Base-by-base conservation (phyloP, 2,888 invertebrate genomes). In the Platycheirus albimanus region DNA sequence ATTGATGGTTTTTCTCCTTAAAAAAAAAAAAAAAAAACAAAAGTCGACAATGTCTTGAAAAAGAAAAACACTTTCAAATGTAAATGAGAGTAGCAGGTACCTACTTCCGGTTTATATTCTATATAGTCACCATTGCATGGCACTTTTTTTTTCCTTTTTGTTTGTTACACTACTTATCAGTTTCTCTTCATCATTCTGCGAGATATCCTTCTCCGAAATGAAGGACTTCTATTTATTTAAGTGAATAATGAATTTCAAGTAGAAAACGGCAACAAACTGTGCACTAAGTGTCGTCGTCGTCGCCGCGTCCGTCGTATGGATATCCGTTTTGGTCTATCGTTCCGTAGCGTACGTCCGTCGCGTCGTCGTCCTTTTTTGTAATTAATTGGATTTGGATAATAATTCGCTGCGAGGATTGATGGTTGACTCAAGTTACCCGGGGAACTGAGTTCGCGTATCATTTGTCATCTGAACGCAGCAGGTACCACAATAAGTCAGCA, bases 311-410 rank as follows among this genome's bases (percentile, higher is more conserved):
- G 13, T 28, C 19, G 4, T 17, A 20, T 54, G 19, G 20, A 38
- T 8, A 19, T 36, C 36, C 36, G 6, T 54, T 19, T 52, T 36
- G 52, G 1, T 36, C 3, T 11, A 36, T 33, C 30, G 5, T 17
- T 1, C 19, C 33, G 11, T n/a, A n/a, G n/a, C 52, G 19, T 7
- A 5, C 15, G 5, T 17, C n/a, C 52, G n/a, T 36, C 13, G 5
- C 24, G 10, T 56, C 38, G 30, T 19, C 30, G 49, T 36, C 41
- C 41, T 64, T 45, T 69, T 24, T 47, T 49, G 56, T 81, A 81
- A 81, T 81, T 81, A 81, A 81, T 81, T 81, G 70, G 81, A 81
- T 81, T 81, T 81, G 81, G 81, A 81, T 81, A 81, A 81, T 77
- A 81, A 76, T 76, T 81, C 80, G 75, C 67, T 67, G 36, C 54